Percentiles rank a stretch among this genome's conserved stretches.
phyloP scores from a whole-genome alignment of 2,797 vertebrate genomes.

The Eutrigla gurnardus region DNA sequence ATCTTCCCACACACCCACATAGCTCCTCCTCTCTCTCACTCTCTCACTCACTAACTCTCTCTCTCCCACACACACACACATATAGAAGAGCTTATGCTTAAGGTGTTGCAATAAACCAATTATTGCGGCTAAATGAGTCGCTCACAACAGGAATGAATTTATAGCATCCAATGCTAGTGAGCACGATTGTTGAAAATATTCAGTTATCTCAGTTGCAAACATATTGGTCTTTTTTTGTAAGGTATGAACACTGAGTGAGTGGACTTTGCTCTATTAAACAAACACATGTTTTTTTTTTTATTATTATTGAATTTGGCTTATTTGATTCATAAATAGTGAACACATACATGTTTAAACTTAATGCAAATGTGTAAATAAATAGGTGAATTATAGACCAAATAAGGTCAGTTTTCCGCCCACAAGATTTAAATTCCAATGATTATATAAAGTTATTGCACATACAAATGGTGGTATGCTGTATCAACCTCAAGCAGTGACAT shows the following conservation, averaged over 20 bases:
- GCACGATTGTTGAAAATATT: neutral
- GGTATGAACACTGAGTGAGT: too few relatives aligned
- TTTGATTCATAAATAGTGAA: too few relatives aligned
- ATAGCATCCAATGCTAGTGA: neutral
- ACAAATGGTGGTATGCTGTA: neutral
- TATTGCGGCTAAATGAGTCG: constrained; percentile 40
- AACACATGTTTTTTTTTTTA: neutral
- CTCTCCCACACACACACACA: neutral
- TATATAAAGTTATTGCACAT: neutral
- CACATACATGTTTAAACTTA: neutral
- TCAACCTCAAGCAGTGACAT: constrained; percentile 15
- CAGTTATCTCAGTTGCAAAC: neutral
- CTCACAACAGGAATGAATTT: constrained; percentile 15
- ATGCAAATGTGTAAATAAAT: too few relatives aligned
- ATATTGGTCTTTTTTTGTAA: too few relatives aligned
- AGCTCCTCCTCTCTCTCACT: constrained; percentile 54
- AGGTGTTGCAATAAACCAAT: constrained; percentile 52
- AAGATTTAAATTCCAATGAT: neutral
- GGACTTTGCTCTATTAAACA: too few relatives aligned
- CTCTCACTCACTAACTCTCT: neutral
- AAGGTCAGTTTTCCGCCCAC: neutral
- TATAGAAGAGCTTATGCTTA: constrained; percentile 24
- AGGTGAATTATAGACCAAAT: neutral
- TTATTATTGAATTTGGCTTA: too few relatives aligned
- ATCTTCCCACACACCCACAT: constrained; percentile 70